Conservation (phyloP, 2,113 vertebrate species). For the Lophius piscatorius region DNA sequence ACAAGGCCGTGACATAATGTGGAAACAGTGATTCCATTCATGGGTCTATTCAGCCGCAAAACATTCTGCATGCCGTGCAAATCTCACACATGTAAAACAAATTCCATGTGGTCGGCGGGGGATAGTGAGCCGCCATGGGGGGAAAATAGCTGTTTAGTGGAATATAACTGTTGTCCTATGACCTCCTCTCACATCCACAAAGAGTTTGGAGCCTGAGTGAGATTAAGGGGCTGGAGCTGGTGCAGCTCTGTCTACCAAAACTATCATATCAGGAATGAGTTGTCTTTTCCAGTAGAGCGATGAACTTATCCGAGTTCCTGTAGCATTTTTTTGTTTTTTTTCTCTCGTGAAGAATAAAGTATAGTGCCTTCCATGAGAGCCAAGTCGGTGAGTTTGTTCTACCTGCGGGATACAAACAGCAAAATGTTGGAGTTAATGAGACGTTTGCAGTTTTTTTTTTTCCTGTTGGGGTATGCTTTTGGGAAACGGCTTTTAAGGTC, state of each 20-base stretch:
- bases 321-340: conserved; percentile 5
- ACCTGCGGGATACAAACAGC: conserved; percentile 7
- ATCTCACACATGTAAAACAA: conserved; percentile 77
- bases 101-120: conserved; percentile 70
- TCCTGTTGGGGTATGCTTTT: conserved; percentile 7
- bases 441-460: conserved; percentile 12
- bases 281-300: conserved; percentile 32
- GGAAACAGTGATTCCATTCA: conserved; percentile 81
- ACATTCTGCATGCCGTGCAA: conserved; percentile 69
- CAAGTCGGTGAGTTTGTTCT: not conserved
- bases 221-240: conserved; percentile 62
- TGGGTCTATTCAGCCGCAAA: conserved; percentile 66
- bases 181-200: conserved; percentile 54
- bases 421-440: conserved; percentile 7
- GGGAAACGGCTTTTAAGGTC: not conserved
- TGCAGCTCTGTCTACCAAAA: conserved; percentile 47
- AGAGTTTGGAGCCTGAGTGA: conserved; percentile 58
- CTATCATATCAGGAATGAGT: conserved; percentile 53
- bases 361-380: not conserved
- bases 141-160: conserved; percentile 52
- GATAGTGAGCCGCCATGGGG: conserved; percentile 45
- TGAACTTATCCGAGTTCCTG: conserved; percentile 44
- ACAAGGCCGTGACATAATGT: conserved; percentile 77
- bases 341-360: not conserved
- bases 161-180: conserved; percentile 45